Evolutionary conservation across 1,140 invertebrate genomes (phyloP), one percentile per base, ranked within the genome.

Genomic region (Ruditapes philippinarum): DNA sequence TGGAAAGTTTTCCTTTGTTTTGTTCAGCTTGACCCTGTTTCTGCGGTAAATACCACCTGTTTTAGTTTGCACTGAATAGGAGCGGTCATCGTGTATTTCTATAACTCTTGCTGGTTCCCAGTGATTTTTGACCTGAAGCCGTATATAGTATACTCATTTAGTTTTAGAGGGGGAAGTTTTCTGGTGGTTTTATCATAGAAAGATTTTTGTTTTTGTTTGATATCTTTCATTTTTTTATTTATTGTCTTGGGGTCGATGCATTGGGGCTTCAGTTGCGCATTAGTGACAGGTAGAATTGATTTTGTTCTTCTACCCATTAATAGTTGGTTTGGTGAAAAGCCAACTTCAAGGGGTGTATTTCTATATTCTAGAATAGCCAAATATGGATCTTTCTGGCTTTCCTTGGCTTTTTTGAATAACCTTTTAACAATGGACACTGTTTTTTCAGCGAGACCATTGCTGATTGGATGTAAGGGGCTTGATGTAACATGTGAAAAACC

Each of bases 301-400:
- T 73, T 40, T 73, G 68, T 73, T 73, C 36, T 40, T 73, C 68
- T 73, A 22, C 68, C 68, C 68, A 73, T 73, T 73, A 73, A 42
- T 42, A 73, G 25, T 42, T 73, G 68, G n/a, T 42, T 40, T 12
- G 38, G 68, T 12, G 68, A 73, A 9, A 73, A 73, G 11, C 40
- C 40, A 25, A 9, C 11, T 40, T 73, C 60, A 3, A 73, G 36
- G 12, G 81, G 60, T 11, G 60, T 68, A 25, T 42, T 70, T 31
- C 65, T 49, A 51, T 84, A 84, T n/a, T 84, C 81, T 4, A 84
- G 65, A 14, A 84, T 45, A 31, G 31, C 51, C 11, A 65, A 38
- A 36, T 81, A 81, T 14, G 79, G 79, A n/a, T 81, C 79, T 38
- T 25, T 60, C 3, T 65, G 3, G 19, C 36, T 49, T 38, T 60